phyloP scores from a whole-genome alignment of 2,797 vertebrate genomes.

The Rhinichthys osculus region DNA sequence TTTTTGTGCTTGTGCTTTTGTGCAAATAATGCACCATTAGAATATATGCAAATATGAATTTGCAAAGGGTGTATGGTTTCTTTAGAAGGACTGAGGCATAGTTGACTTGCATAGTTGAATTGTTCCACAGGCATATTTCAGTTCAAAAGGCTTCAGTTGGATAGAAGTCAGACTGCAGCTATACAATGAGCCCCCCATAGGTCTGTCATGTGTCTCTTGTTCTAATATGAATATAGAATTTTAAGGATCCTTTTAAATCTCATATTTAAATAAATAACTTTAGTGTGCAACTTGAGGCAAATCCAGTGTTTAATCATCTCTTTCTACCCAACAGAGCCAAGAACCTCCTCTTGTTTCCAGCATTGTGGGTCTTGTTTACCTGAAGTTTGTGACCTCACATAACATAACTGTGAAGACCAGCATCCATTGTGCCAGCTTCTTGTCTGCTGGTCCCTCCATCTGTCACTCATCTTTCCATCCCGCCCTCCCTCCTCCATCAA shows the following conservation, averaged over 20 bases:
- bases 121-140: neutral
- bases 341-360: conserved; percentile 56
- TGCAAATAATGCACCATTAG: neutral
- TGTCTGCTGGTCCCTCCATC: conserved; percentile 49
- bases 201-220: neutral
- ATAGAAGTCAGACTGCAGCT: conserved; percentile 21
- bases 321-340: conserved; percentile 48
- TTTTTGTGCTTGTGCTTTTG: neutral
- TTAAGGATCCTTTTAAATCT: neutral
- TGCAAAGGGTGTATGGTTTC: neutral
- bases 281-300: neutral
- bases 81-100: neutral
- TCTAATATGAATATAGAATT: too few species aligned
- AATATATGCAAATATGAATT: neutral
- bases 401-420: conserved; percentile 52
- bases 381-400: conserved; percentile 53
- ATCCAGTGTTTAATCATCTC: conserved; percentile 12
- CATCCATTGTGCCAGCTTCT: conserved; percentile 32
- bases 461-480: conserved; percentile 63
- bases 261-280: neutral
- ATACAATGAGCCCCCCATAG: neutral
- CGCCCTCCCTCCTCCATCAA: conserved; percentile 68
- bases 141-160: neutral
- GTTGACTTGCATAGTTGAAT: neutral
- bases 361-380: conserved; percentile 53